Evolutionary conservation across 2,888 invertebrate genomes (phyloP), one percentile per base, ranked within the genome.

Genomic region (Drosophila macrospina): DNA sequence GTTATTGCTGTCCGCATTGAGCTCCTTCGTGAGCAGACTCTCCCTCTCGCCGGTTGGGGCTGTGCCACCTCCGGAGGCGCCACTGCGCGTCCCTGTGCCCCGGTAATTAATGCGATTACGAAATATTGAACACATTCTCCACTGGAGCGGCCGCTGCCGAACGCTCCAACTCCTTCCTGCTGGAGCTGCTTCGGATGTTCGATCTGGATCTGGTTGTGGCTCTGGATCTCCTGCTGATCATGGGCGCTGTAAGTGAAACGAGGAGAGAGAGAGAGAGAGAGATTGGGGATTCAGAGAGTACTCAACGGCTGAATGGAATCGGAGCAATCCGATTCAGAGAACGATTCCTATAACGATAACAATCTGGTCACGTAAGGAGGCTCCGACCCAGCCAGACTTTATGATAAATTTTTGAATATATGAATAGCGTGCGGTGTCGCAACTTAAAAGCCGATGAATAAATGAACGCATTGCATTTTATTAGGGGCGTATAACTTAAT

Each of bases 361-460:
- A 24, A 50, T 32, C 34, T 30, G 42, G 84, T 78, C 87, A 86
- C 82, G 82, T 87, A 82, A 83, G 88, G 80, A 74, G 86, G 50
- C 60, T 65, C 48, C 62, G 48, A 59, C 48, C 69, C 57, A 66
- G 68, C 52, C 82, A 69, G 75, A 70, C 77, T 88, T 86, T 90
- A 89, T 91, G 90, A 90, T 86, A 81, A 89, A 90, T 88, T 90
- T 90, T 88, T 89, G 80, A 91, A 91, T 91, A 91, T 91, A 91
- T 91, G 90, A 91, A 91, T 91, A 90, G 85, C 73, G 68, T 37
- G 51, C n/a, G 20, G 45, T 83, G 74, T 69, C 75, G 79, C 81
- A 84, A 88, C 69, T 74, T 83, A 69, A 45, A 39, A 47, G 55
- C 11, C 32, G 81, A 83, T 89, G 89, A 90, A 91, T 91, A 91